Evolutionary conservation across 2,113 vertebrate genomes (phyloP), one percentile per base, ranked within the genome.

Genomic region (Eulacestoma nigropectus): DNA sequence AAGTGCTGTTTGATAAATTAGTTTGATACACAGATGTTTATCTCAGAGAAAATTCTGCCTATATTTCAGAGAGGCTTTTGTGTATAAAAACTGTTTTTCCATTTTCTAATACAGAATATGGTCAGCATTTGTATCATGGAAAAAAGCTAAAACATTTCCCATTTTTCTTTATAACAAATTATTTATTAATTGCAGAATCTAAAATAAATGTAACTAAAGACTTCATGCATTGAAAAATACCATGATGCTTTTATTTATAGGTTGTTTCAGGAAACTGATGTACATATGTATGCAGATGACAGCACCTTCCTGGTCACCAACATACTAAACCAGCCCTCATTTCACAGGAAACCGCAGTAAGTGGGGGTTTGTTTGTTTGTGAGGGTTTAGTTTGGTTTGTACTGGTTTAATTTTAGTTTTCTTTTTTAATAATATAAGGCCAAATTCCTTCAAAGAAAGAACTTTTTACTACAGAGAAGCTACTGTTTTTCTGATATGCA

Each of bases 1-100:
- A 88, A 94, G 7, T 39, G 11, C 9, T 57, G 10, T 80, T 83
- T 96, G 92, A 90, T 69, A 74, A 92, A 94, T 95, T 76, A 73
- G 30, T 70, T 93, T 83, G 88, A 90, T 93, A 83, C 39, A 67
- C 19, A 67, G 42, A 47, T 35, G 4, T 72, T 69, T 94, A 62
- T 53, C 56, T 85, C 22, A 60, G 75, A 93, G 86, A 89, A 93
- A 84, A 84, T 55, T 86, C 39, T 56, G 7, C 13, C 9, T 80
- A 21, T 64, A 50, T 84, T 85, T 88, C 68, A 86, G 9, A 56
- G 37, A 74, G 22, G 11, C 4, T 90, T 93, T 90, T 93, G 2
- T 91, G 59, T 50, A 41, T 69, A 79, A 88, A 90, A 79, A 68
- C 56, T 87, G 12, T 68, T 91, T 68, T 80, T 90, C 42, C 11